phyloP scores from a whole-genome alignment of 2,888 invertebrate species.

The Ganaspis brasiliensis region DNA sequence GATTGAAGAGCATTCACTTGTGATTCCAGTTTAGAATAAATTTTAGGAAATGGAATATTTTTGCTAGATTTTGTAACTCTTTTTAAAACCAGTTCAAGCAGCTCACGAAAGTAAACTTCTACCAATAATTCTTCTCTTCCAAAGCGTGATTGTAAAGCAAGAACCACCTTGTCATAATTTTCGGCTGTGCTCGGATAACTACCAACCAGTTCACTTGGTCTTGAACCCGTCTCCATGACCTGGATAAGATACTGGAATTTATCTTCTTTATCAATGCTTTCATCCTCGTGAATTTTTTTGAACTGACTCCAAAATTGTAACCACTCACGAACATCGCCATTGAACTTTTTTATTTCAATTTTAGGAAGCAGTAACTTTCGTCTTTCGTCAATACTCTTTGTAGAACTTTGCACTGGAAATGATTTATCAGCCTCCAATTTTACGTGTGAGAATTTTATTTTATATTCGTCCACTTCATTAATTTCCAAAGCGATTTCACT shows the following conservation, averaged over 20 bases:
- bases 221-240: background rate
- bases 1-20: no score
- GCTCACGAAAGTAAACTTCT: conserved; percentile 67
- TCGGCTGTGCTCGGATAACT: background rate
- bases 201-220: background rate
- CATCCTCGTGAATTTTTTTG: conserved; percentile 59
- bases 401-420: no score
- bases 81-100: conserved; percentile 65
- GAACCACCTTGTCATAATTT: no score
- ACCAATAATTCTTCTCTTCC: conserved; percentile 65
- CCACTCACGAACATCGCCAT: conserved; percentile 61
- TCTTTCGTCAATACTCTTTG: no score
- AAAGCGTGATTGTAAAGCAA: background rate
- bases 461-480: no score
- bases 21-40: background rate
- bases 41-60: background rate
- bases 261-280: conserved; percentile 26
- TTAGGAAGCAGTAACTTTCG: background rate
- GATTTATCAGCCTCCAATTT: no score
- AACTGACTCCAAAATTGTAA: conserved; percentile 65
- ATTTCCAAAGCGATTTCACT: no score
- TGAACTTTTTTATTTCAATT: conserved; percentile 60
- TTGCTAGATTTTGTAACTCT: conserved; percentile 40
- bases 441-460: no score
- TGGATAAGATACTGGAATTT: conserved; percentile 65